Evolutionary conservation across 1,140 invertebrate genomes (phyloP).

Genomic region (Drosophila rhopaloa): DNA sequence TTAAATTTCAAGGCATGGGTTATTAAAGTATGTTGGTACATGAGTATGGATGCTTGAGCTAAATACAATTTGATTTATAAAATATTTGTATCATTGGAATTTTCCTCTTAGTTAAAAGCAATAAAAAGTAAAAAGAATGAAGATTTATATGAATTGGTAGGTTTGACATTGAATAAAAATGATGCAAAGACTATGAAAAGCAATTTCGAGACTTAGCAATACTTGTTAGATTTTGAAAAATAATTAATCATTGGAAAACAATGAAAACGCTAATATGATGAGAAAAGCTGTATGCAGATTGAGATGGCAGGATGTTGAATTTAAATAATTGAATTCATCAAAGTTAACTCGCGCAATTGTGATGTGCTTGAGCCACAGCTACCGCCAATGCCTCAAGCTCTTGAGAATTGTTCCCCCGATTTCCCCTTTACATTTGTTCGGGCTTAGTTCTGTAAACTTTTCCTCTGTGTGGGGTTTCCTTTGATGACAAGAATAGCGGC

Average conservation of each 20-base stretch:
- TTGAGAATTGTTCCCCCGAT: slow-evolving; percentile 16
- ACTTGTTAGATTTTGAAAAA: not conserved
- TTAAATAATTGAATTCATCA: slow-evolving; percentile 81
- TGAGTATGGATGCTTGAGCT: no score
- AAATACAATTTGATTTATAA: no score
- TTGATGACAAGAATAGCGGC: slow-evolving; percentile 61
- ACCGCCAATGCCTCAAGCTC: slow-evolving; percentile 22
- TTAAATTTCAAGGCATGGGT: not conserved
- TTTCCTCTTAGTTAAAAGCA: no score
- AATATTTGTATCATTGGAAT: no score
- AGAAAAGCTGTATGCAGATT: slow-evolving; percentile 10
- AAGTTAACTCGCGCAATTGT: slow-evolving; percentile 81
- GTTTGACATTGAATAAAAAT: no score
- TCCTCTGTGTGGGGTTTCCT: slow-evolving; percentile 32
- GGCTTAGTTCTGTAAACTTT: slow-evolving; percentile 70
- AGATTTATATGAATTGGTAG: no score
- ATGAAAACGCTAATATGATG: slow-evolving; percentile 7
- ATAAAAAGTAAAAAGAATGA: no score
- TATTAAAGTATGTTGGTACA: no score
- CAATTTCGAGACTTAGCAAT: no score
- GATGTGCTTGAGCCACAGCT: slow-evolving; percentile 28
- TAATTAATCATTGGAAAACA: not conserved
- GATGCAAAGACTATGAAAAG: no score
- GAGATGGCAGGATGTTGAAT: slow-evolving; percentile 37
- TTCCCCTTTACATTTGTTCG: slow-evolving; percentile 52